Evolutionary conservation across 2,888 invertebrate genomes (phyloP), one percentile per base, ranked within the genome.

Genomic region (Drosophila maculinotata): DNA sequence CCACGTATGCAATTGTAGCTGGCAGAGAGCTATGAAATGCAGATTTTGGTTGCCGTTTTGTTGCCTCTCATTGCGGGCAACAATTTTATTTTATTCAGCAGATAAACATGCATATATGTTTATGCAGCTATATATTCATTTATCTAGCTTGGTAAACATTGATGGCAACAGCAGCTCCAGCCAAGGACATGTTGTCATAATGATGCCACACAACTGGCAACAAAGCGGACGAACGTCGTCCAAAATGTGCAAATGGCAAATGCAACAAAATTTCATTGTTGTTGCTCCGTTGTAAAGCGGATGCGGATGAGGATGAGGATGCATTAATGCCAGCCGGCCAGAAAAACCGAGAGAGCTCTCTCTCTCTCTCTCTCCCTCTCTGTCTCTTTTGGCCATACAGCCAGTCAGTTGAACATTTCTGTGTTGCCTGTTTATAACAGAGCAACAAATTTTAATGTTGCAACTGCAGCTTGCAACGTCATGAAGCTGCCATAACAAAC

Each of bases 231-330:
- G 14, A 47, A 54, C 54, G 9, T 31, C 45, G 30, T 31, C 20
- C 7, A 45, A 65, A 56, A 47, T 51, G 36, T 2, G 51, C 56
- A 66, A 68, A 30, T 51, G 66, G 30, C 17, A 31, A 57, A n/a
- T 47, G 57, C 74, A 72, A 60, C 72, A 74, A 69, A 73, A 75
- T 73, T 75, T 60, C 75, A 73, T 69, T 73, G 73, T 69, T 65
- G 33, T 65, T 57, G 53, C 45, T 68, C 41, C 45, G 20, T 67
- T 67, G 51, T 36, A 12, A 48, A 49, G 31, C 74, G 59, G 62
- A 65, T 68, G 39, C 42, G 41, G 9, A 23, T 65, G 26, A 12
- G 67, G 56, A 69, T 74, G 56, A 10, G 73, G 69, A 64, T 74
- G 65, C 73, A 75, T 75, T 73, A 75, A 65, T 69, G 64, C 58